Percentiles rank a stretch among this genome's conserved stretches.
Evolutionary conservation across 2,888 invertebrate species (phyloP).

Genomic region (Cyaniris semiargus): DNA sequence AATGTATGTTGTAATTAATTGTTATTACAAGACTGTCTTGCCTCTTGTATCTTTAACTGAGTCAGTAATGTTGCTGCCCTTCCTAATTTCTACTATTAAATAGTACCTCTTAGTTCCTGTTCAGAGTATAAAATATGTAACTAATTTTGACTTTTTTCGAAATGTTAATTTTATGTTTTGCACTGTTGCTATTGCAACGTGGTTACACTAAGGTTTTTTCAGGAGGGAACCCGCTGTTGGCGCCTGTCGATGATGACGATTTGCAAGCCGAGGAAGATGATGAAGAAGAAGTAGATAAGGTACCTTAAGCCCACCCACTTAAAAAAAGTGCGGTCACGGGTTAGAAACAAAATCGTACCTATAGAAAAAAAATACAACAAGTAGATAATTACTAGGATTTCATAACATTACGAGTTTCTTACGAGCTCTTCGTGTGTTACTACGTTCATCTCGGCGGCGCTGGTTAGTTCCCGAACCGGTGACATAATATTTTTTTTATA

Average conservation of each 20-base stretch:
- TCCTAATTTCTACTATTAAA: background rate
- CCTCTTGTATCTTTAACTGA: background rate
- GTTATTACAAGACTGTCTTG: background rate
- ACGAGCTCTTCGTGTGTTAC: no score
- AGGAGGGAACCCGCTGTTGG: constrained; percentile 72
- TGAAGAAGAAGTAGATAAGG: constrained; percentile 95
- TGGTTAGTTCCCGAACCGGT: no score
- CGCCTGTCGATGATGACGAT: constrained; percentile 83
- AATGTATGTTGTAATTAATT: background rate
- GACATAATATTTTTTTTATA: no score
- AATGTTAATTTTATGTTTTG: background rate
- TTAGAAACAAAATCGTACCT: no score
- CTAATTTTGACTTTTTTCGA: no score
- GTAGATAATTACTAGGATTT: no score
- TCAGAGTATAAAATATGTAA: no score
- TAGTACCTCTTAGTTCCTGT: no score
- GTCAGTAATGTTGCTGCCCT: background rate
- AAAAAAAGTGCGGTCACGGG: no score
- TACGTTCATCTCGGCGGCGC: no score
- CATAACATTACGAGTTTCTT: no score
- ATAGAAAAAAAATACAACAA: no score
- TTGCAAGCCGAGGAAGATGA: constrained; percentile 88
- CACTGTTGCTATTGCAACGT: background rate
- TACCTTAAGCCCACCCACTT: constrained; percentile 45
- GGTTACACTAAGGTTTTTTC: constrained; percentile 36